A percentile compares a stretch with the other conserved stretches of the same genome.
Evolutionary conservation across 2,888 invertebrate genomes (phyloP).

Genomic region (Ophraella communa): DNA sequence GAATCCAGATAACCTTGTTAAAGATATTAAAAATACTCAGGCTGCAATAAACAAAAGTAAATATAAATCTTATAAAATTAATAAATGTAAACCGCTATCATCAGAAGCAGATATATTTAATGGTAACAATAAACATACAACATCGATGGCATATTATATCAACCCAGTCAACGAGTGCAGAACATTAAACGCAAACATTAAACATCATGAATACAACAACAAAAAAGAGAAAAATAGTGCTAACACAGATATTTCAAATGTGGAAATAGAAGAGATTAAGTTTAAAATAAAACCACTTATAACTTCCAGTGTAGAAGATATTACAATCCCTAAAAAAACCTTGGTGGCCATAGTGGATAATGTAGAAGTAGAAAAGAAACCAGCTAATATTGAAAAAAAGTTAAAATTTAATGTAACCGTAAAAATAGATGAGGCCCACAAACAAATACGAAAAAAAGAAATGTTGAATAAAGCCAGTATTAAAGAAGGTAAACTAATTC

Average conservation of each 20-base stretch:
- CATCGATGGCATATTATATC: neutral
- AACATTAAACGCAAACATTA: neutral
- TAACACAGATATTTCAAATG: conserved; percentile 54
- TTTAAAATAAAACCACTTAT: conserved; percentile 63
- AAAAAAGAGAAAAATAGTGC: neutral
- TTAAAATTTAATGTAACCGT: conserved; percentile 57
- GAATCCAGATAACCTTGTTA: no score
- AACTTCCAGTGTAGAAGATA: conserved; percentile 61
- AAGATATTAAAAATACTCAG: no score
- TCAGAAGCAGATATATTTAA: neutral
- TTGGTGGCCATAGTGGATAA: conserved; percentile 62
- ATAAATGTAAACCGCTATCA: neutral
- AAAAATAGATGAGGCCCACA: conserved; percentile 42
- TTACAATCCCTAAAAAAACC: conserved; percentile 58
- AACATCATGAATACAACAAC: neutral
- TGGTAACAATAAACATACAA: neutral
- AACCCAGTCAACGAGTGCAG: neutral
- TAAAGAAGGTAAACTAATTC: neutral
- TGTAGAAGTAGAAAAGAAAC: conserved; percentile 67
- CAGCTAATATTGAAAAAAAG: conserved; percentile 49
- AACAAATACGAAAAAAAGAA: neutral
- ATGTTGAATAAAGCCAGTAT: neutral
- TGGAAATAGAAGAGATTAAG: conserved; percentile 63
- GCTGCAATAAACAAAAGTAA: no score
- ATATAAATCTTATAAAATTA: no score